Evolutionary conservation across 1,140 invertebrate species (phyloP).

Genomic region (Drosophila kepulauana): DNA sequence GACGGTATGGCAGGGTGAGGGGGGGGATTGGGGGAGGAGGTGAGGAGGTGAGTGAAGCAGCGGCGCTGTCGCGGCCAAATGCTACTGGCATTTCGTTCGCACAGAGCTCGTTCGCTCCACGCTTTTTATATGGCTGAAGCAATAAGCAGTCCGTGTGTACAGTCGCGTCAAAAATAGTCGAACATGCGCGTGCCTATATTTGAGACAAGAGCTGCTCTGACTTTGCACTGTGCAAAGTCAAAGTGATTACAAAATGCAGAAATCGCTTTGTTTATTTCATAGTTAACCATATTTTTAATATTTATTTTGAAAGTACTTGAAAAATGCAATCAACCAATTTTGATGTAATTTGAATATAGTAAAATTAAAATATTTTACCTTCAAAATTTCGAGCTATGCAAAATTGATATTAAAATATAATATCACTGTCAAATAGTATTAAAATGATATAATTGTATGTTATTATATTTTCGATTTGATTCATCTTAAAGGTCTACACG

Average conservation of each 20-base stretch:
- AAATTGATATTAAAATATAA: no score
- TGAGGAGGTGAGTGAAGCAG: conserved; percentile 30
- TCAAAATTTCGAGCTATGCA: no score
- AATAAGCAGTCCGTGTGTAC: conserved; percentile 65
- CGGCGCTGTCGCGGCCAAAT: conserved; percentile 68
- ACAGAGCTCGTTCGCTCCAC: conserved; percentile 74
- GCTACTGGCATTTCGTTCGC: conserved; percentile 81
- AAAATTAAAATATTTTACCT: no score
- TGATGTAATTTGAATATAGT: no score
- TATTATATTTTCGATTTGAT: background rate
- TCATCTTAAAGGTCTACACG: background rate
- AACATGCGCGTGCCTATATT: conserved; percentile 59
- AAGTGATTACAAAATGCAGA: conserved; percentile 20
- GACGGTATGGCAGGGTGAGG: background rate
- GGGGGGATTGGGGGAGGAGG: background rate
- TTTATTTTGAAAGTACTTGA: no score
- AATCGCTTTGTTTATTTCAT: background rate
- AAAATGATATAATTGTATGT: background rate
- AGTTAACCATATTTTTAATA: no score
- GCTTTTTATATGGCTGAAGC: conserved; percentile 75
- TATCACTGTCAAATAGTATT: no score
- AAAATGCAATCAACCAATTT: no score
- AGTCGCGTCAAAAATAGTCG: conserved; percentile 80
- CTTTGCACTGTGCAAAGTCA: conserved; percentile 13
- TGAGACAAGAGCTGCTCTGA: conserved; percentile 13